These are phyloP conservation scores for Phoeniculus purpureus DNA, from an alignment of 2,797 vertebrate species.

Conservation along the genomic window DNA sequence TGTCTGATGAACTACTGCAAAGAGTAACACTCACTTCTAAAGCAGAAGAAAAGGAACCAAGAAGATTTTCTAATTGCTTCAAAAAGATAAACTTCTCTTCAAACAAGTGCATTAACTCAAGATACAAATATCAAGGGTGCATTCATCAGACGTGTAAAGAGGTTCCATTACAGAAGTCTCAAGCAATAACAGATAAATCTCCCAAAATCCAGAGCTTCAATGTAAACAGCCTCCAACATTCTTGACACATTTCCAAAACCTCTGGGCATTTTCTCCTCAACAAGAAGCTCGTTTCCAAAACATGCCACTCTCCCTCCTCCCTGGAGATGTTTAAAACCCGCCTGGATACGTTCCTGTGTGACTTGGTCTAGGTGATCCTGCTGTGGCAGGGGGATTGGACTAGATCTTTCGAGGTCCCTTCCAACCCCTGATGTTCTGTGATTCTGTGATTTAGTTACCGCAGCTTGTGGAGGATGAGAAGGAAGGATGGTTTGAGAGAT, in stretches of 20 bases:
- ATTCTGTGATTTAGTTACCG: not conserved
- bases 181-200: not conserved
- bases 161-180: not conserved
- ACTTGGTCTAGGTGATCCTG: too few species aligned
- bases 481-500: slow-evolving; percentile 37
- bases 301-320: not conserved
- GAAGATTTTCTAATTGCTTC: not conserved
- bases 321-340: not conserved
- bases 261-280: slow-evolving; percentile 8
- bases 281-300: not conserved
- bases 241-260: not conserved
- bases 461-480: slow-evolving; percentile 42
- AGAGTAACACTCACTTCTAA: not conserved
- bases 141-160: not conserved
- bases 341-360: too few species aligned
- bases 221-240: not conserved
- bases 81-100: not conserved
- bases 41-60: not conserved
- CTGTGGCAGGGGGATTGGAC: too few species aligned
- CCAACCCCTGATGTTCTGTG: too few species aligned
- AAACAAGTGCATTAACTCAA: not conserved
- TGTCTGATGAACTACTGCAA: not conserved
- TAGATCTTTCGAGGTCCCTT: too few species aligned
- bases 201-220: not conserved
- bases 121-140: not conserved